Evolutionary conservation across 2,113 vertebrate genomes (phyloP).

Genomic region (Calyptommatus sinebrachiatus): DNA sequence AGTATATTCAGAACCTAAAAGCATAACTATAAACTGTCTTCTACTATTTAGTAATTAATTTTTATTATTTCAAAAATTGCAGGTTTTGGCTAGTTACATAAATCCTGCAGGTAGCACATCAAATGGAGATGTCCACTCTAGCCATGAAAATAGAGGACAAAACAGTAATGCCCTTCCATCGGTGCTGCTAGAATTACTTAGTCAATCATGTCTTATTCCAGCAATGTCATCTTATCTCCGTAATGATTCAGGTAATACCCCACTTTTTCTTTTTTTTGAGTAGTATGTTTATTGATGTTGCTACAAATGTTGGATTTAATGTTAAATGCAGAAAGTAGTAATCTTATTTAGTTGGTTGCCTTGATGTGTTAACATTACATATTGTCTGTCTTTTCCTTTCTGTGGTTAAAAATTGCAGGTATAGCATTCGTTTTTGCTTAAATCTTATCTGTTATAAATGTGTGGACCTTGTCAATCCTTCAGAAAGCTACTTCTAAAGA

Average conservation of each 20-base stretch:
- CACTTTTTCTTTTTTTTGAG: not conserved
- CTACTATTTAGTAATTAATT: not conserved
- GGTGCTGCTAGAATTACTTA: constrained; percentile 91
- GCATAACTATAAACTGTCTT: constrained; percentile 26
- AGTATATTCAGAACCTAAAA: not conserved
- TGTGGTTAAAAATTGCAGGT: not conserved
- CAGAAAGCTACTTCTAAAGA: not conserved
- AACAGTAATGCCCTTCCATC: constrained; percentile 90
- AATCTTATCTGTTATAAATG: not conserved
- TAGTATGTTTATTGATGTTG: not conserved
- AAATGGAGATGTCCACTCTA: constrained; percentile 75
- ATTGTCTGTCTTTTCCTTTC: not conserved
- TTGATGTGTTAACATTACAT: not conserved
- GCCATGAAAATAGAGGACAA: constrained; percentile 80
- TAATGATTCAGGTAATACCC: constrained; percentile 91
- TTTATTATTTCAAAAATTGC: constrained; percentile 38
- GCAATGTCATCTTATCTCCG: constrained; percentile 98
- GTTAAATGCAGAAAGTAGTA: not conserved
- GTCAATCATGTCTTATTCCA: constrained; percentile 96
- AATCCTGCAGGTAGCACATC: constrained; percentile 85
- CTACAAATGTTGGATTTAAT: constrained; percentile 1
- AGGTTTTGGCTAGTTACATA: constrained; percentile 98
- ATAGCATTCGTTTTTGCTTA: not conserved
- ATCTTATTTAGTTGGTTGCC: not conserved
- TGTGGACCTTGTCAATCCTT: not conserved